phyloP scores from a whole-genome alignment of 2,113 vertebrate genomes.

The Enhydra lutris region DNA sequence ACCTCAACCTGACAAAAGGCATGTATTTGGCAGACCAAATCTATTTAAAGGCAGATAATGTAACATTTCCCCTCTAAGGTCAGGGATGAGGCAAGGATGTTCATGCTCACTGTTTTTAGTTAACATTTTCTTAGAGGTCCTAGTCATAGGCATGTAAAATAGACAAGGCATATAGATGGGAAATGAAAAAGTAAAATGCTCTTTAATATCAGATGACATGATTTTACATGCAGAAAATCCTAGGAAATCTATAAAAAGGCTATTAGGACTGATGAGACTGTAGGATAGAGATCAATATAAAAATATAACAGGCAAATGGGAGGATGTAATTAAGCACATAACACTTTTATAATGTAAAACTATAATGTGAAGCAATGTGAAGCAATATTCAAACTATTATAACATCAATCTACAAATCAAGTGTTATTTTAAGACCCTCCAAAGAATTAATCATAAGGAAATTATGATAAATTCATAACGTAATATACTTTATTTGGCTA shows the following conservation, averaged over 20 bases:
- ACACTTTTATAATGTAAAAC: slow-evolving; percentile 14
- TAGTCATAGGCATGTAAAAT: neutral
- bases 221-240: neutral
- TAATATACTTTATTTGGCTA: neutral
- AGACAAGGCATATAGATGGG: neutral
- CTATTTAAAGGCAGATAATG: neutral
- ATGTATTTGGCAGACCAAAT: neutral
- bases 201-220: neutral
- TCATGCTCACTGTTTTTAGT: neutral
- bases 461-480: neutral
- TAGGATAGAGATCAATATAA: neutral
- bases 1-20: neutral
- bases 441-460: slow-evolving; percentile 1
- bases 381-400: neutral
- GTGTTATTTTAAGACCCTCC: neutral
- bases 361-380: neutral
- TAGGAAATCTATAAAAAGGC: neutral
- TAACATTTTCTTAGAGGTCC: neutral
- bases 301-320: neutral
- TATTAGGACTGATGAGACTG: neutral
- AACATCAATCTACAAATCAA: neutral
- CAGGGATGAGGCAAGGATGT: neutral
- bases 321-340: neutral
- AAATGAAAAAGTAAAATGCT: neutral
- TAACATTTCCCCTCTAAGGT: neutral